A percentile compares a stretch with the other conserved stretches of the same genome.
These are phyloP conservation scores for Protomyctophum bolini DNA, from an alignment of 2,113 vertebrate species.

Conservation along the genomic window DNA sequence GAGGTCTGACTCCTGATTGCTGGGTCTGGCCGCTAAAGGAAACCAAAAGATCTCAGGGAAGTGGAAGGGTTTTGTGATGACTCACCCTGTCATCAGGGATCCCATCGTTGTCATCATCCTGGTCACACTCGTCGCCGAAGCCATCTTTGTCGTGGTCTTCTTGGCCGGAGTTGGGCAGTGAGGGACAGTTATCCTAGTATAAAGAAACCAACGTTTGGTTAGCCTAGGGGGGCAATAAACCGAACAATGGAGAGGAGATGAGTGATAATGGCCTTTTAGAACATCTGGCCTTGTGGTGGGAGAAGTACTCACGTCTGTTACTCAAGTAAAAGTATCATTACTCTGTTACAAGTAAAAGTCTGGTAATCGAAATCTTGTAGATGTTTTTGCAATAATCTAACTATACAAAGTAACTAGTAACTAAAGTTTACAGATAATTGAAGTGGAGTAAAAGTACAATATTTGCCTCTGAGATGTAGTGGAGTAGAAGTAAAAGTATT, in stretches of 20 bases:
- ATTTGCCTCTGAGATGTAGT: too few species aligned
- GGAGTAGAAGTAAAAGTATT: too few species aligned
- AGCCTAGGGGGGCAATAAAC: conserved; percentile 32
- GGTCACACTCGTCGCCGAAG: conserved; percentile 94
- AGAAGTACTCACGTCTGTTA: too few species aligned
- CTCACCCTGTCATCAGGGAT: conserved; percentile 95
- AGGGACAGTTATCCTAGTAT: conserved; percentile 93
- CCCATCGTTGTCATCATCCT: conserved; percentile 93
- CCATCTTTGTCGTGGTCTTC: conserved; percentile 98
- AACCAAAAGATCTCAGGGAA: conserved; percentile 25
- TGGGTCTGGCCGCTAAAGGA: conserved; percentile 58
- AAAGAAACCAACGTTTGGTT: conserved; percentile 52
- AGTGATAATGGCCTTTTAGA: conserved; percentile 24
- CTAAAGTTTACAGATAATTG: too few species aligned
- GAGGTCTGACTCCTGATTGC: conserved; percentile 57
- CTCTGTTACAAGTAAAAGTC: too few species aligned
- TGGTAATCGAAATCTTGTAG: too few species aligned
- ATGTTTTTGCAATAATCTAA: too few species aligned
- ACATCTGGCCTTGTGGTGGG: conserved; percentile 32
- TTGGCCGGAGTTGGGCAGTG: conserved; percentile 96
- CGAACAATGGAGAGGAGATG: conserved; percentile 36
- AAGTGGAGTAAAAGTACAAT: too few species aligned
- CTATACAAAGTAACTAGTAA: too few species aligned
- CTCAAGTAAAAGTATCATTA: too few species aligned
- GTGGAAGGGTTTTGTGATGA: conserved; percentile 46